Evolutionary conservation across 2,113 vertebrate species (phyloP).

Genomic region (Ornithorhynchus anatinus): DNA sequence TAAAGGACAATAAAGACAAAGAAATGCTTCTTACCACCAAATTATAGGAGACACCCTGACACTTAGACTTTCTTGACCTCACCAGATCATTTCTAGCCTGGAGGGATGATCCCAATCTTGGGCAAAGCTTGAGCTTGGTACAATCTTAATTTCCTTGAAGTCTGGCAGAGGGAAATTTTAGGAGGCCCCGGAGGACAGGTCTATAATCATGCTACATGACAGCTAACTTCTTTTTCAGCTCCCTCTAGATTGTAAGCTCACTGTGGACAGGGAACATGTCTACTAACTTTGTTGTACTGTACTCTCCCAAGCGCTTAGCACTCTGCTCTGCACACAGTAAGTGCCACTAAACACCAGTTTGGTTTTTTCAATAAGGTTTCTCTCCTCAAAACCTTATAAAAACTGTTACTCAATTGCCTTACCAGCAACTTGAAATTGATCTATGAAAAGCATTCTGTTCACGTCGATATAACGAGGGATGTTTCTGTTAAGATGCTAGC

Average conservation of each 20-base stretch:
- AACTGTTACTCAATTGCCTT: slow-evolving; percentile 27
- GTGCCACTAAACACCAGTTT: too few relatives aligned
- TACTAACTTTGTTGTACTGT: too few relatives aligned
- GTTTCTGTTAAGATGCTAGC: too few relatives aligned
- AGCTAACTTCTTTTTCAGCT: too few relatives aligned
- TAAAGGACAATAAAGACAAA: background rate
- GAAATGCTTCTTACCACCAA: too few relatives aligned
- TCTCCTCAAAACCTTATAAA: slow-evolving; percentile 8
- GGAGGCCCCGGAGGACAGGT: rapidly evolving
- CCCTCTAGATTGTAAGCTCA: too few relatives aligned
- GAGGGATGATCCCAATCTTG: too few relatives aligned
- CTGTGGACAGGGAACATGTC: too few relatives aligned
- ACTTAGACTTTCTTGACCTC: slow-evolving; percentile 19
- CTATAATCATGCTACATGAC: background rate
- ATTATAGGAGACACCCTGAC: slow-evolving; percentile 43
- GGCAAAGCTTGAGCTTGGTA: too few relatives aligned
- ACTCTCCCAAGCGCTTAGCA: too few relatives aligned
- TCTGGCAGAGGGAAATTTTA: background rate
- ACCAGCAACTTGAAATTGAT: background rate
- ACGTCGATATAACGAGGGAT: background rate
- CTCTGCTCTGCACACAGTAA: too few relatives aligned
- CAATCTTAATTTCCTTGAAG: slow-evolving; percentile 57
- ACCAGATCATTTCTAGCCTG: slow-evolving; percentile 43
- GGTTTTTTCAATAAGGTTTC: background rate
- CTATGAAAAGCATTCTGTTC: background rate